Percentiles rank a stretch among this genome's conserved stretches.
These are phyloP conservation scores for Latrodectus geometricus DNA, from an alignment of 1,140 invertebrate species.

Conservation along the genomic window DNA sequence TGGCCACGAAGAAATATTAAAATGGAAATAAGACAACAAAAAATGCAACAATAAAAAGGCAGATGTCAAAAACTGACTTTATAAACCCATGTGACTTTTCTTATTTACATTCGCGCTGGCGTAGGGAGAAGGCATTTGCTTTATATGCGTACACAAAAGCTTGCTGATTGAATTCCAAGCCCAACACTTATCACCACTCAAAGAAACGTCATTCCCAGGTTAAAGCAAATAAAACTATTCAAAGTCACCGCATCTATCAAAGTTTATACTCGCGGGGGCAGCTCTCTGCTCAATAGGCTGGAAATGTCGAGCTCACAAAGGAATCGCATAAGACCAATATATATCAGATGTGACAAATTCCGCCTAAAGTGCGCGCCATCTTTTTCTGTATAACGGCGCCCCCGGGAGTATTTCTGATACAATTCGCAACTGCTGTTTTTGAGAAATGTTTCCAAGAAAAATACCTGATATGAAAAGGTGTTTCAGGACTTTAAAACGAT, in stretches of 20 bases:
- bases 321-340: background rate
- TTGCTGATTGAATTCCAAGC: too few species aligned
- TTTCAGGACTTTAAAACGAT: background rate
- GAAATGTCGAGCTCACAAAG: background rate
- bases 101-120: too few species aligned
- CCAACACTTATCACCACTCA: too few species aligned
- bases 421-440: background rate
- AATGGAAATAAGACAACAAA: too few species aligned
- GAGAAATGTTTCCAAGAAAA: background rate
- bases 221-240: background rate
- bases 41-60: too few species aligned
- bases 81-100: too few species aligned
- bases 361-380: background rate
- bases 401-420: background rate
- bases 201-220: too few species aligned
- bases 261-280: background rate
- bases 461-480: background rate
- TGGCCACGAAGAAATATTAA: too few species aligned
- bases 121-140: too few species aligned
- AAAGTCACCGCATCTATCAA: background rate
- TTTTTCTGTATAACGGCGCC: background rate
- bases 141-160: too few species aligned
- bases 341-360: conserved; percentile 1
- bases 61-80: too few species aligned
- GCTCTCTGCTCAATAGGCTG: background rate